A percentile compares a stretch with the other conserved stretches of the same genome.
These are phyloP conservation scores for Paracanthobrama guichenoti DNA, from an alignment of 2,113 vertebrate genomes.

Conservation along the genomic window DNA sequence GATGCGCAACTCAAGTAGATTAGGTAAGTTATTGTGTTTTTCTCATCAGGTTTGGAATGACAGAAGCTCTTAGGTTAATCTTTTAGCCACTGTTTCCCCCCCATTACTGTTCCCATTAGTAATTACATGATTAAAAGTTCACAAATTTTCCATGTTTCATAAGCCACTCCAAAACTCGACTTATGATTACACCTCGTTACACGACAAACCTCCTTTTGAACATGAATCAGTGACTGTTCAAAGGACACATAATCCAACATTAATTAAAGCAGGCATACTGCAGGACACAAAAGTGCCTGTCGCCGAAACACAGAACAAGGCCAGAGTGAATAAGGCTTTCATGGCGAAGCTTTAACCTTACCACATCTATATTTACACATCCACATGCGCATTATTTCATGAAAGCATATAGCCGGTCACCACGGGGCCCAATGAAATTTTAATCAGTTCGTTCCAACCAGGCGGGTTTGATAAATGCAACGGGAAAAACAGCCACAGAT, in stretches of 20 bases:
- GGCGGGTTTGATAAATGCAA: conserved; percentile 53
- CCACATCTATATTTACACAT: conserved; percentile 51
- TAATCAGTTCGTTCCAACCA: conserved; percentile 54
- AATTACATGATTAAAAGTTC: conserved; percentile 44
- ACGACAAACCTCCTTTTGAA: conserved; percentile 36
- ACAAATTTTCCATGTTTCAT: conserved; percentile 37
- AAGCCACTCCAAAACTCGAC: conserved; percentile 32
- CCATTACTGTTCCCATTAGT: conserved; percentile 13
- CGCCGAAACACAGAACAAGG: background rate
- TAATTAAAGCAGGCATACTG: conserved; percentile 39
- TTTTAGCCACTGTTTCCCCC: background rate
- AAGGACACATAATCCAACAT: conserved; percentile 46
- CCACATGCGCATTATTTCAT: conserved; percentile 48
- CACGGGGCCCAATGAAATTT: conserved; percentile 56
- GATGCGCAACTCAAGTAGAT: background rate
- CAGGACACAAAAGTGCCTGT: conserved; percentile 6
- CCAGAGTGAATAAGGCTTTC: background rate
- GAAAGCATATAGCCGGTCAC: conserved; percentile 48
- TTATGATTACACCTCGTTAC: conserved; percentile 47
- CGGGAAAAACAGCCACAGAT: conserved; percentile 38
- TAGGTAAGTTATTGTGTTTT: background rate
- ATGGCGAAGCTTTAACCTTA: conserved; percentile 29
- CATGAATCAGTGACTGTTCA: conserved; percentile 44
- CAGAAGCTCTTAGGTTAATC: conserved; percentile 1
- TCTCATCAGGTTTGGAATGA: conserved; percentile 17